These are phyloP conservation scores for Aleiodes alternator DNA, from an alignment of 2,888 invertebrate species.

Conservation along the genomic window DNA sequence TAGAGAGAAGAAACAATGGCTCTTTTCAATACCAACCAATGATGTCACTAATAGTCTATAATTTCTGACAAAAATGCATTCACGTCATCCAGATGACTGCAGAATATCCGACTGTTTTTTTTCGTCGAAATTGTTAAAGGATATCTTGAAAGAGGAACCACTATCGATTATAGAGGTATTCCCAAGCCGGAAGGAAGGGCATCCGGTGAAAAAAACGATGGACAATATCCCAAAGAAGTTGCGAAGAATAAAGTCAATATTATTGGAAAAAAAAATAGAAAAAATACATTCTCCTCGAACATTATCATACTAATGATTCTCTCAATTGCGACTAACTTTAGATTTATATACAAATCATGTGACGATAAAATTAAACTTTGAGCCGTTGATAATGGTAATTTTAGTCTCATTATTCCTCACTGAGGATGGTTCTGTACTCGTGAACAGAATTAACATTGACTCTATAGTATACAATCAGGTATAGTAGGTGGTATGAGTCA, in stretches of 20 bases:
- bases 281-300: too few species aligned
- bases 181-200: too few species aligned
- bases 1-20: constrained; percentile 13
- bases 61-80: constrained; percentile 12
- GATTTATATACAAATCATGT: not conserved
- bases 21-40: constrained; percentile 14
- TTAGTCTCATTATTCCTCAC: constrained; percentile 19
- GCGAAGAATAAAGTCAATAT: too few species aligned
- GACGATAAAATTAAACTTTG: constrained; percentile 5
- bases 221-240: too few species aligned
- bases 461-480: constrained; percentile 10
- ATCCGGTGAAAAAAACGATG: too few species aligned
- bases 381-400: constrained; percentile 12
- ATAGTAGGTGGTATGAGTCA: constrained; percentile 44
- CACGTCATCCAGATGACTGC: constrained; percentile 3
- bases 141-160: too few species aligned
- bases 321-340: too few species aligned
- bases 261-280: too few species aligned
- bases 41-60: constrained; percentile 32
- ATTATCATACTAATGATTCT: too few species aligned
- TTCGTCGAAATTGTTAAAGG: too few species aligned
- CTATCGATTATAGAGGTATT: too few species aligned
- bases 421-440: constrained; percentile 3
- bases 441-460: constrained; percentile 17
- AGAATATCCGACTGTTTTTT: not conserved